Percentiles rank a stretch among this genome's conserved stretches.
Conservation (phyloP, 1,140 invertebrate genomes). For the Lasioglossum albipes region DNA sequence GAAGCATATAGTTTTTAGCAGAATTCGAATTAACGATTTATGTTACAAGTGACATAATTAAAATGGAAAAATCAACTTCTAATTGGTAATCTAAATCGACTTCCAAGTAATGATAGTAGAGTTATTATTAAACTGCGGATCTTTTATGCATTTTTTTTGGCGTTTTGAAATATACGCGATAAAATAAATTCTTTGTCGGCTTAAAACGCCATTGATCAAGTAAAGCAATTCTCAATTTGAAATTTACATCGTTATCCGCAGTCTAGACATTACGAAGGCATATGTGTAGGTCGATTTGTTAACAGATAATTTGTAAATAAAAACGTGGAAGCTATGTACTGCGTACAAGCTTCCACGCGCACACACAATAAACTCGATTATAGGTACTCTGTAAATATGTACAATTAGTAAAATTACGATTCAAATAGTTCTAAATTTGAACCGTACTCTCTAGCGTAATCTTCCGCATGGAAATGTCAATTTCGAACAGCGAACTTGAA, state of each 20-base stretch:
- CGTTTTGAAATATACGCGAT: too few relatives aligned
- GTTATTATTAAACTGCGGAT: too few relatives aligned
- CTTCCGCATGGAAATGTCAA: conserved; percentile 29
- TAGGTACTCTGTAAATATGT: conserved; percentile 40
- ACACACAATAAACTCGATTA: conserved; percentile 25
- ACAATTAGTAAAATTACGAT: conserved; percentile 16
- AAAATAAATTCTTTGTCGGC: too few relatives aligned
- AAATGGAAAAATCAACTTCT: conserved; percentile 13
- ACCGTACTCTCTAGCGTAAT: conserved; percentile 21
- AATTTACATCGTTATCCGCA: too few relatives aligned
- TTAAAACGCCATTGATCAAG: too few relatives aligned
- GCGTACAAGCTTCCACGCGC: conserved; percentile 3
- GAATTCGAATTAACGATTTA: conserved; percentile 1
- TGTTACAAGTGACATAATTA: not conserved
- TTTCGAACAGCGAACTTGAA: conserved; percentile 22
- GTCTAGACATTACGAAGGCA: not conserved
- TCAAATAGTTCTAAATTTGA: conserved; percentile 17
- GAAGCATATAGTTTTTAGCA: not conserved
- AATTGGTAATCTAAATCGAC: not conserved
- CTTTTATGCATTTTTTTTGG: too few relatives aligned
- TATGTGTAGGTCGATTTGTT: conserved; percentile 1
- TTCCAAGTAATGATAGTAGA: not conserved
- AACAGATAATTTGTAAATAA: conserved; percentile 25
- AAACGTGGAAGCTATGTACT: not conserved
- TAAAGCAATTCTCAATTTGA: too few relatives aligned